Conservation (phyloP, 2,797 vertebrate species). For the Paedocypris micromegethes region DNA sequence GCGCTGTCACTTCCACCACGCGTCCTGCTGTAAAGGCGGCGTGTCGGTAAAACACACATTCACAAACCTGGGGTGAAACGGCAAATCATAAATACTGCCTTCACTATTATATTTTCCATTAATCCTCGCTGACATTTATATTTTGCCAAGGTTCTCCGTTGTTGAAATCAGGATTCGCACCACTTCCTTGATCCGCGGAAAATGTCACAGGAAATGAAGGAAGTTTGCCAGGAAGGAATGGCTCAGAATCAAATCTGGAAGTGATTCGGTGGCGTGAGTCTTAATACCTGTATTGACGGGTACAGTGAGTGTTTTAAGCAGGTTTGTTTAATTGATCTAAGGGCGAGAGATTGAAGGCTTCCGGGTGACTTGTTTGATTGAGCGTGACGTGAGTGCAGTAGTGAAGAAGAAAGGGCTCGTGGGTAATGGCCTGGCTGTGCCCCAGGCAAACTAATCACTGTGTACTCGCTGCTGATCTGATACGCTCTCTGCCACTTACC, state of each 20-base stretch:
- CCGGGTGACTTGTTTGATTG: slow-evolving; percentile 6
- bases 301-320: no score
- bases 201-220: slow-evolving; percentile 10
- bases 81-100: slow-evolving; percentile 3
- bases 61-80: background rate
- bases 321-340: no score
- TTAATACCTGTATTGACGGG: no score
- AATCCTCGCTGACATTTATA: slow-evolving; percentile 20
- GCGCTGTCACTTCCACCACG: slow-evolving; percentile 1
- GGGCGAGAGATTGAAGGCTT: background rate
- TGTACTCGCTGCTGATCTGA: background rate
- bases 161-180: slow-evolving; percentile 9
- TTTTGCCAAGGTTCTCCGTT: slow-evolving; percentile 13
- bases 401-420: slow-evolving; percentile 16
- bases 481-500: background rate
- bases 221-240: background rate
- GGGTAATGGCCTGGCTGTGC: slow-evolving; percentile 17
- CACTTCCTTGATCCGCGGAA: slow-evolving; percentile 10
- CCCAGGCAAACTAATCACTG: slow-evolving; percentile 8
- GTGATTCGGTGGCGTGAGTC: no score
- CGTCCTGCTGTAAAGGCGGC: background rate
- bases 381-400: slow-evolving; percentile 10
- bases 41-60: background rate
- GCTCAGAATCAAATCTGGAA: slow-evolving; percentile 1
- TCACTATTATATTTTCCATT: slow-evolving; percentile 1